Conservation (phyloP, 2,113 vertebrate species). For the Sceloporus undulatus region DNA sequence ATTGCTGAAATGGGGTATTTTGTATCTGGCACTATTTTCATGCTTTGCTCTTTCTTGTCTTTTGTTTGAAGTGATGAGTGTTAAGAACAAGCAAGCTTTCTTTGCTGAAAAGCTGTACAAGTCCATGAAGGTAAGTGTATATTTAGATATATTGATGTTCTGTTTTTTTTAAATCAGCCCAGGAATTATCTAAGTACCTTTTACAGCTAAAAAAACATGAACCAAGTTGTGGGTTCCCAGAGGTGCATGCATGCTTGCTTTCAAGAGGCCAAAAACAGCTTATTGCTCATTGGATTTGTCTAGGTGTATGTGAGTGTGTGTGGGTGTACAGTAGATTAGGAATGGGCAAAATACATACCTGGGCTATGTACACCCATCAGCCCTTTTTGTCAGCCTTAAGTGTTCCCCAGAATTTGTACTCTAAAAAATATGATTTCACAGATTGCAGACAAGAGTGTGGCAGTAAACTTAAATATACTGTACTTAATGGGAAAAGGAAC, state of each 20-base stretch:
- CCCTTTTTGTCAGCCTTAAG: too few relatives aligned
- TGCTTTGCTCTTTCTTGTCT: neutral
- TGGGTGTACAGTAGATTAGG: too few relatives aligned
- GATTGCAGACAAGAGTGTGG: too few relatives aligned
- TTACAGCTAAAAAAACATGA: neutral
- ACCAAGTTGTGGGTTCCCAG: neutral
- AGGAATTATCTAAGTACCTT: neutral
- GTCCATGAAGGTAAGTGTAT: conserved; percentile 92
- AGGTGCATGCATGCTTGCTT: neutral
- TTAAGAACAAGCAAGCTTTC: conserved; percentile 95
- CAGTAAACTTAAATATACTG: too few relatives aligned
- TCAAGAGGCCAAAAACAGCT: neutral
- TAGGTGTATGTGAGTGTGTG: too few relatives aligned
- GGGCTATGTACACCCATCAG: too few relatives aligned
- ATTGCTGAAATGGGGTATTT: neutral
- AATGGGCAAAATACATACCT: too few relatives aligned
- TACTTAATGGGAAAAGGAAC: too few relatives aligned
- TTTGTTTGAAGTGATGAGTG: conserved; percentile 86
- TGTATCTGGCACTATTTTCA: neutral
- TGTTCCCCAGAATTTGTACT: too few relatives aligned
- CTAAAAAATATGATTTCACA: too few relatives aligned
- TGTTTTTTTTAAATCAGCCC: neutral
- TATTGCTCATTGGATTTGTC: neutral
- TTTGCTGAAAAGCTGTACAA: conserved; percentile 96
- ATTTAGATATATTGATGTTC: neutral